These are phyloP conservation scores for Synchiropus splendidus DNA, from an alignment of 2,113 vertebrate genomes.

Conservation along the genomic window DNA sequence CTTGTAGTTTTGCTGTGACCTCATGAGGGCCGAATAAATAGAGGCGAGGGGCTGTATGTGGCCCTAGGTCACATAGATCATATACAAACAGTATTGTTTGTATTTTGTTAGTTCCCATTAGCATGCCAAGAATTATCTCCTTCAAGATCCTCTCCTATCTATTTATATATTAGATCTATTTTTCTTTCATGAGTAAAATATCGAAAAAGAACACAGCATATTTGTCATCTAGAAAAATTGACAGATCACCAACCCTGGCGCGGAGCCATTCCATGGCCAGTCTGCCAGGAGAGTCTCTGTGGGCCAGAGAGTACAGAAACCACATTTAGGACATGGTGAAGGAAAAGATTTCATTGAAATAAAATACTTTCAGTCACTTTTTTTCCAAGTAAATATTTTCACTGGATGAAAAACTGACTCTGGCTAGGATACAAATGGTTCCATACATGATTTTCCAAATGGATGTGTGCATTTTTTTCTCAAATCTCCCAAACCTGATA, in stretches of 20 bases:
- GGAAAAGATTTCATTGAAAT: conserved; percentile 51
- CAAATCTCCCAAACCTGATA: conserved; percentile 60
- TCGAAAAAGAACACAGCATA: too few relatives aligned
- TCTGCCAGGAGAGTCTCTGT: conserved; percentile 29
- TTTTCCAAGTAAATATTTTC: conserved; percentile 66
- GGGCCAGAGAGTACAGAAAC: conserved; percentile 49
- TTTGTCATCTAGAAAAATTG: too few relatives aligned
- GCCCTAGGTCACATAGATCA: too few relatives aligned
- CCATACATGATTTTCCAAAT: conserved; percentile 59
- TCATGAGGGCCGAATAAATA: too few relatives aligned
- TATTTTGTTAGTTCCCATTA: too few relatives aligned
- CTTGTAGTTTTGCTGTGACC: too few relatives aligned
- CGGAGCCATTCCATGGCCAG: conserved; percentile 16
- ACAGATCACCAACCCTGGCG: conserved; percentile 14
- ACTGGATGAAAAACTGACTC: conserved; percentile 55
- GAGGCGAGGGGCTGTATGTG: too few relatives aligned
- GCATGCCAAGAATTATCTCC: too few relatives aligned
- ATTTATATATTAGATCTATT: too few relatives aligned
- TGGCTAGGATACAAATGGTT: conserved; percentile 57
- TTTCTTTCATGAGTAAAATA: too few relatives aligned
- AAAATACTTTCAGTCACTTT: conserved; percentile 54
- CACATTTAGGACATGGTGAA: conserved; percentile 52
- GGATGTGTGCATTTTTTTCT: conserved; percentile 50
- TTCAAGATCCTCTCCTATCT: too few relatives aligned
- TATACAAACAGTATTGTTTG: too few relatives aligned